Evolutionary conservation across 2,888 invertebrate species (phyloP).

Genomic region (Meandrusa payeni): DNA sequence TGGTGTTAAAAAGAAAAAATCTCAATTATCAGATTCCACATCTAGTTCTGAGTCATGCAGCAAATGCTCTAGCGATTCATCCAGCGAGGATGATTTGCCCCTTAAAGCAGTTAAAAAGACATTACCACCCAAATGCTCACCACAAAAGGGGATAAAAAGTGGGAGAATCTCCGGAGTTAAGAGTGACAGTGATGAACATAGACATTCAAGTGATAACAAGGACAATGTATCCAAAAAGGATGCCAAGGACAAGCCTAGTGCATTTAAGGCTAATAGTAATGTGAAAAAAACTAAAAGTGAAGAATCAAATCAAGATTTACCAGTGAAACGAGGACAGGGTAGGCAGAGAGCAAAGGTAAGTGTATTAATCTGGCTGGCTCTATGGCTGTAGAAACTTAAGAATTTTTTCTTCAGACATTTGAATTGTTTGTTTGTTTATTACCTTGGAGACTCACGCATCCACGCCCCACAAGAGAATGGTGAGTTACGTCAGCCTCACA

Average conservation of each 20-base stretch:
- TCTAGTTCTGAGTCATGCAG: slow-evolving; percentile 77
- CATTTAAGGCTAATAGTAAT: slow-evolving; percentile 42
- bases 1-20: slow-evolving; percentile 34
- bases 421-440: too few species aligned
- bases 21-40: slow-evolving; percentile 60
- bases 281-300: slow-evolving; percentile 66
- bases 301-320: slow-evolving; percentile 43
- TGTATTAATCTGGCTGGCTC: too few species aligned
- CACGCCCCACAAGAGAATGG: too few species aligned
- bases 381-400: too few species aligned
- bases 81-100: slow-evolving; percentile 71
- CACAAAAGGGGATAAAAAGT: slow-evolving; percentile 46
- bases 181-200: slow-evolving; percentile 61
- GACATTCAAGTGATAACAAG: slow-evolving; percentile 48
- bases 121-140: slow-evolving; percentile 53
- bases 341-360: slow-evolving; percentile 70
- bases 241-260: slow-evolving; percentile 58
- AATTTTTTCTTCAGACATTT: too few species aligned
- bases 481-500: too few species aligned
- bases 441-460: too few species aligned
- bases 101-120: slow-evolving; percentile 65
- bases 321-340: slow-evolving; percentile 58
- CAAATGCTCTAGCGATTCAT: slow-evolving; percentile 70
- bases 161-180: slow-evolving; percentile 39
- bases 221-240: slow-evolving; percentile 44